Conservation (phyloP, 2,113 vertebrate genomes). For the Bubo bubo region DNA sequence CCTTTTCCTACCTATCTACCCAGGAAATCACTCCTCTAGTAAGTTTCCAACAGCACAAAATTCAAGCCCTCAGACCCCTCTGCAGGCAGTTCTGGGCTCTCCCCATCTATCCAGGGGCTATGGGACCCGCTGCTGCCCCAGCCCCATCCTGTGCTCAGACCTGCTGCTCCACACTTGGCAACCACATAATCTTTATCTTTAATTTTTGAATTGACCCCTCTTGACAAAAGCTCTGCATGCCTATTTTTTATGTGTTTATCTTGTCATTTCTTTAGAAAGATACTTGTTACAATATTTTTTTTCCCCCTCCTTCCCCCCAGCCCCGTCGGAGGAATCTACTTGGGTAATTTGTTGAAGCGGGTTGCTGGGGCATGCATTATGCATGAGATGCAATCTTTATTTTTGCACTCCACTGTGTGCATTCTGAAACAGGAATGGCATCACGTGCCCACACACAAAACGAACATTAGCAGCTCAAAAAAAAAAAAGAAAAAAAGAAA, state of each 20-base stretch:
- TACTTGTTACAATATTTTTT: not conserved
- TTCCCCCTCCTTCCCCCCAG: not conserved
- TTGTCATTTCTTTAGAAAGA: constrained; percentile 7
- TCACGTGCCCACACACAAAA: not conserved
- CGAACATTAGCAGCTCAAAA: not conserved
- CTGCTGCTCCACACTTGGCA: not conserved
- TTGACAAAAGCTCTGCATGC: not conserved
- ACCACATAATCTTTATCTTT: not conserved
- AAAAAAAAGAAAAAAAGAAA: not conserved
- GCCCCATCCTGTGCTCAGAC: not conserved
- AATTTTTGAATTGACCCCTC: not conserved
- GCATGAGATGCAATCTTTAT: constrained; percentile 57
- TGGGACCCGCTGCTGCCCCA: not conserved
- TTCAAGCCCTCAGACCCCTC: accelerated
- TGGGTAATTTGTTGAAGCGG: constrained; percentile 5
- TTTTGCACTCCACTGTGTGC: constrained; percentile 35
- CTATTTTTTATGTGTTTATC: constrained; percentile 4
- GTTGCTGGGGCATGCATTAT: constrained; percentile 59
- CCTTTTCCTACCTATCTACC: not conserved
- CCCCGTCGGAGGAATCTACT: not conserved
- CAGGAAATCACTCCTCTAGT: not conserved
- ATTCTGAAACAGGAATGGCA: not conserved
- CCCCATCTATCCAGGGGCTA: not conserved
- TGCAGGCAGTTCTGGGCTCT: not conserved
- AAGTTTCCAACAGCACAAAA: not conserved